Base-by-base conservation (phyloP, 2,888 invertebrate genomes). In the Ennomos quercinarius region DNA sequence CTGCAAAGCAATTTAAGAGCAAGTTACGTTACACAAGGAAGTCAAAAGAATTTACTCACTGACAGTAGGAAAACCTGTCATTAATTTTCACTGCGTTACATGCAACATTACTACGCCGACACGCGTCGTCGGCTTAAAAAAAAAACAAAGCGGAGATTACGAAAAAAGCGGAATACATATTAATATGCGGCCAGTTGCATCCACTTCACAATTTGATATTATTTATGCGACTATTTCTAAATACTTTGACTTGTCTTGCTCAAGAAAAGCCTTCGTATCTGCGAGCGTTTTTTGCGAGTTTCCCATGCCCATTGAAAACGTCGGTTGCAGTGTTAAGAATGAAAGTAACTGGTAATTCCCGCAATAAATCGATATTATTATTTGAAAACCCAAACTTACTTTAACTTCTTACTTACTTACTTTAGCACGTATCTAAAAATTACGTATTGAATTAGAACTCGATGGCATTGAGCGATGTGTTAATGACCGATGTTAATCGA, bases 81-180 rank as follows among this genome's bases (percentile, higher is more conserved):
- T 76, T 69, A 73, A 80, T 85, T 83, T 83, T 80, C 80, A 78
- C 77, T 73, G 57, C 60, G 71, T 77, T 71, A 73, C 78, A 75
- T 75, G 77, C 75, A 73, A 70, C 71, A 64, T 60, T 70, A 45
- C 49, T 59, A 54, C 39, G 48, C 63, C 75, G 74, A 76, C 69
- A 76, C 61, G 66, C 62, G 62, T 17, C 53, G 58, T 36, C 55
- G 53, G 35, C 43, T 12, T 10, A 37, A 70, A 76, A 72, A 37
- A 70, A 76, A 74, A 73, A 76, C 68, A 75, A 76, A 71, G 64
- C 72, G 66, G 71, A 67, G 74, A 74, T 84, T 83, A 78, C 72
- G 75, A 77, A 83, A 85, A 78, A 74, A 76, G 72, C 61, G 57
- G 51, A 55, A 39, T 51, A 50, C 39, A 51, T 54, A 51, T 57